Evolutionary conservation across 2,888 invertebrate genomes (phyloP).

Genomic region (Onthophagus sagittarius): DNA sequence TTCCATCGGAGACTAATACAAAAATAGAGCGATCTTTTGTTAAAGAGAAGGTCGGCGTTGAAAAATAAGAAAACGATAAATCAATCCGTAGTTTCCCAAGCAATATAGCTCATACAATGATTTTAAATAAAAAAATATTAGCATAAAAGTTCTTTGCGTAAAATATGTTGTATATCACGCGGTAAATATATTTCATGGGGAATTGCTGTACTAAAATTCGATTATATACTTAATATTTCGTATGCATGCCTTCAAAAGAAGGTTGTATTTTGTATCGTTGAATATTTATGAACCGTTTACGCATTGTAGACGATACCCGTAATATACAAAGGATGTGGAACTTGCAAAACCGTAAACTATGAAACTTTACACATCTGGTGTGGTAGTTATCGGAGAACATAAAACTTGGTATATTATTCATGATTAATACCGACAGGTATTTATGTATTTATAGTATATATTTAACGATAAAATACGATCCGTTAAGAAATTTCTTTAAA

Average conservation of each 20-base stretch:
- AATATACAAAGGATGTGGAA: background rate
- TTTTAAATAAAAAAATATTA: background rate
- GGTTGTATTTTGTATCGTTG: background rate
- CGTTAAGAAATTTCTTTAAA: background rate
- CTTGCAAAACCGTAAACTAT: background rate
- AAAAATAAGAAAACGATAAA: background rate
- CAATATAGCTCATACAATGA: background rate
- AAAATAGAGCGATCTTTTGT: background rate
- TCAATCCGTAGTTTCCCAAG: background rate
- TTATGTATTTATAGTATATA: background rate
- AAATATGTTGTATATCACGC: background rate
- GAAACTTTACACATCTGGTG: background rate
- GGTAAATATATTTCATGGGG: too few relatives aligned
- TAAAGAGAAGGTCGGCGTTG: background rate
- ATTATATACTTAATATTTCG: background rate
- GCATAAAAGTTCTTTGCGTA: background rate
- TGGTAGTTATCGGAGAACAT: background rate
- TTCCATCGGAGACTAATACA: background rate
- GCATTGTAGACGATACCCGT: background rate
- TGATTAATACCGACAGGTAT: background rate
- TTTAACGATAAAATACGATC: background rate
- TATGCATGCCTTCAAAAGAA: background rate
- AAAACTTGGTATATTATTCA: background rate
- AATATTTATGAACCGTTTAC: background rate
- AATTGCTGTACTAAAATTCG: background rate